phyloP scores from a whole-genome alignment of 2,888 invertebrate species.

The Hybos culiciformis region DNA sequence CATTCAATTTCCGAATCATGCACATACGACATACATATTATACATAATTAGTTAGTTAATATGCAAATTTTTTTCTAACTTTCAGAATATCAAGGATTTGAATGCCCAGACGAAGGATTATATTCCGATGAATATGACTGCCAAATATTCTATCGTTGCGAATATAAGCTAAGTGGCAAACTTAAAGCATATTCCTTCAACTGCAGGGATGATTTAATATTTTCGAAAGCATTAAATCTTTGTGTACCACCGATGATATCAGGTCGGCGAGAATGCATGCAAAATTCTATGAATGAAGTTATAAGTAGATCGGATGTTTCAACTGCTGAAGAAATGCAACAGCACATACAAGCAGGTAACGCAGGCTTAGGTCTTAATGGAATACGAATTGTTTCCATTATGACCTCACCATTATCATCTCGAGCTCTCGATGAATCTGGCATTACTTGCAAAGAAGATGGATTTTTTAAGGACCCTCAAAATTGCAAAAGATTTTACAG shows the following conservation, averaged over 20 bases:
- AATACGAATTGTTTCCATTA: constrained; percentile 31
- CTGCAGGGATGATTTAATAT: constrained; percentile 63
- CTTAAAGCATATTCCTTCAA: constrained; percentile 50
- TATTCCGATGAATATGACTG: constrained; percentile 60
- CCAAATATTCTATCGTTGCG: constrained; percentile 60
- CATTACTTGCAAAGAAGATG: constrained; percentile 46
- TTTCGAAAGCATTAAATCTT: constrained; percentile 48
- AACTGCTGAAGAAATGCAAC: constrained; percentile 8
- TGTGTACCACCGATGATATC: constrained; percentile 60
- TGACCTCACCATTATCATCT: constrained; percentile 26
- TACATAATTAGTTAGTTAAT: too few species aligned
- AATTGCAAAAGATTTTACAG: constrained; percentile 66
- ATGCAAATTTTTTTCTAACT: too few species aligned
- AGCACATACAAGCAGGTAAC: constrained; percentile 15
- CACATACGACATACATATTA: too few species aligned
- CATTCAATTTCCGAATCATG: too few species aligned
- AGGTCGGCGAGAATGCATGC: constrained; percentile 52
- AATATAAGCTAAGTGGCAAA: constrained; percentile 42
- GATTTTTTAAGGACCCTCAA: constrained; percentile 52
- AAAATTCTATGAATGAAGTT: constrained; percentile 32
- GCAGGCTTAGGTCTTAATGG: constrained; percentile 28
- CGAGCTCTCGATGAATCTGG: constrained; percentile 20
- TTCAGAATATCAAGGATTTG: constrained; percentile 25
- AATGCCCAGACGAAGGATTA: constrained; percentile 55
- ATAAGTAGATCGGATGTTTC: constrained; percentile 15